Percentiles rank a stretch among this genome's conserved stretches.
Evolutionary conservation across 1,140 invertebrate species (phyloP).

Genomic region (Drosophila novamexicana): DNA sequence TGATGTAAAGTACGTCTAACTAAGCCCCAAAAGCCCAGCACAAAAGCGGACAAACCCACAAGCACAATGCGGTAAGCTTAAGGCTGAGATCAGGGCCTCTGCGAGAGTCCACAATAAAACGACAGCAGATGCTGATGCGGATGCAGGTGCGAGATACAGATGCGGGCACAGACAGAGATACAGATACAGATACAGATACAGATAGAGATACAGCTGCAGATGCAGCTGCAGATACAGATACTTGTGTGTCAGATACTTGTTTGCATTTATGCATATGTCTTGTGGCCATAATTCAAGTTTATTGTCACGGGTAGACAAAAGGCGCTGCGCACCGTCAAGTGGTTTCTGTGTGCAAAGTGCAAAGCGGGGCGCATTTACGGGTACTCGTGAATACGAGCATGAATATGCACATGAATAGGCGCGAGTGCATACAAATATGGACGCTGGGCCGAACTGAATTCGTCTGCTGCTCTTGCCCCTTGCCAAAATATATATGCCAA

Average conservation of each 20-base stretch:
- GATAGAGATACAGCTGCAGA: background rate
- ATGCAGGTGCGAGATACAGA: background rate
- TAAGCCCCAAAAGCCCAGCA: background rate
- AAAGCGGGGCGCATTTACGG: slow-evolving; percentile 6
- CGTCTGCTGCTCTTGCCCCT: background rate
- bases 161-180: slow-evolving; percentile 6
- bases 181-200: slow-evolving; percentile 5
- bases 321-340: slow-evolving; percentile 32
- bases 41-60: background rate
- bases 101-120: slow-evolving; percentile 1
- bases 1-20: background rate
- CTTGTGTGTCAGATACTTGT: slow-evolving; percentile 5
- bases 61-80: slow-evolving; percentile 46
- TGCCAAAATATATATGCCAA: background rate
- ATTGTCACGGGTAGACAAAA: slow-evolving; percentile 68
- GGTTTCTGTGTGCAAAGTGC: slow-evolving; percentile 7
- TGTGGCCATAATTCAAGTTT: slow-evolving; percentile 70
- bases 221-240: background rate
- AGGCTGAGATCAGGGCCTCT: slow-evolving; percentile 32
- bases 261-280: slow-evolving; percentile 45
- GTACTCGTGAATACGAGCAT: background rate
- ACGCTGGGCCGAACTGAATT: background rate
- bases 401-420: background rate
- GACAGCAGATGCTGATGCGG: background rate
- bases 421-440: background rate